These are phyloP conservation scores for Nyctibius grandis DNA, from an alignment of 2,797 vertebrate genomes.

Conservation along the genomic window DNA sequence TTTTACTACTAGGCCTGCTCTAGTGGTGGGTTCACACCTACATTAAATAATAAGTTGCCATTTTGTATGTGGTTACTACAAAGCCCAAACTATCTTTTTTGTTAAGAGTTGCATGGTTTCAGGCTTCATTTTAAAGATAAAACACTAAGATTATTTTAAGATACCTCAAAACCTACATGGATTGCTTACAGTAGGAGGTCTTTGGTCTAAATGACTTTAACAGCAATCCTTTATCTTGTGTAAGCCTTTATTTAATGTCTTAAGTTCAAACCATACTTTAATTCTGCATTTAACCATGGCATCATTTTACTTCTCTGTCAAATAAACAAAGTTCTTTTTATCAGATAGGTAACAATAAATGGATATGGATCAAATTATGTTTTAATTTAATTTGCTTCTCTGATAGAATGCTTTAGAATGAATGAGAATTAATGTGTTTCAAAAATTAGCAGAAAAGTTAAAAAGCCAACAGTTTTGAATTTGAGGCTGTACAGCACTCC, in stretches of 20 bases:
- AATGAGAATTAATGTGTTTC: neutral
- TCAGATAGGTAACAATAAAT: neutral
- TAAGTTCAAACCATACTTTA: neutral
- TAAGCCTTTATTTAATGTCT: neutral
- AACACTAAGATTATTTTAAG: neutral
- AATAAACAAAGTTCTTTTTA: neutral
- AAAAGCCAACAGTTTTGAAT: neutral
- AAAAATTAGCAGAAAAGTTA: neutral
- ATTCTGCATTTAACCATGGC: neutral
- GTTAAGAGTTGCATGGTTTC: neutral
- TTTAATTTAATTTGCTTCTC: neutral
- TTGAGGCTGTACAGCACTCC: neutral
- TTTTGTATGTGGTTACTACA: neutral
- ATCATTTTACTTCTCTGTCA: neutral
- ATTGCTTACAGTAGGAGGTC: neutral
- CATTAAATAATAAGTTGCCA: neutral
- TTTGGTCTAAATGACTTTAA: neutral
- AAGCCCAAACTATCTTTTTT: neutral
- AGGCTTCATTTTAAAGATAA: neutral
- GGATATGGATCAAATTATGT: neutral
- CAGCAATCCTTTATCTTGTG: neutral
- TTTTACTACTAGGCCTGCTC: neutral
- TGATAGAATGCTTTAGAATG: neutral
- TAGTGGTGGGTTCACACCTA: neutral
- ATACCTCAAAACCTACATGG: neutral